These are phyloP conservation scores for Brachionus asplanchnoidis DNA, from an alignment of 1,140 invertebrate genomes.

Conservation along the genomic window DNA sequence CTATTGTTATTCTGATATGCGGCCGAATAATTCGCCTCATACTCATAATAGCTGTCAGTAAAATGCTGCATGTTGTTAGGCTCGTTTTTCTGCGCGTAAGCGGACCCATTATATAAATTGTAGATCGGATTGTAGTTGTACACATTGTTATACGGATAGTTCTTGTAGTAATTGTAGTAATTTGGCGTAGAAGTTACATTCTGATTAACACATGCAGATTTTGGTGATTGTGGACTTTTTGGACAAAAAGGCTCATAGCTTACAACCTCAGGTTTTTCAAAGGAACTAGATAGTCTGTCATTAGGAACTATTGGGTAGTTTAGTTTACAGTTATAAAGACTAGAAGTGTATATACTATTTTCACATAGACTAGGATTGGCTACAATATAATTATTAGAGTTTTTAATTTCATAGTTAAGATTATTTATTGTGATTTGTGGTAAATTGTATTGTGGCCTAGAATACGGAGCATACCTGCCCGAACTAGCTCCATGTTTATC, in stretches of 20 bases:
- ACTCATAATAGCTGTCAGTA: background rate
- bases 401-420: conserved; percentile 20
- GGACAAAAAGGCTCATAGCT: background rate
- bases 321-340: conserved; percentile 1
- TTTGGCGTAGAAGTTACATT: background rate
- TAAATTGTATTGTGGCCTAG: background rate
- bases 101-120: background rate
- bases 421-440: background rate
- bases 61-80: background rate
- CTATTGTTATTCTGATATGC: background rate
- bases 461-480: background rate
- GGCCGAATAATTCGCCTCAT: background rate
- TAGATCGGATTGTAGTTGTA: background rate
- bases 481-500: background rate
- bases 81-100: background rate
- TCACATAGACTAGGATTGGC: background rate
- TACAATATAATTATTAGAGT: background rate
- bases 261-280: background rate
- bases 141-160: background rate
- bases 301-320: background rate
- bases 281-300: background rate
- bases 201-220: background rate
- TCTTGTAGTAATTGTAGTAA: background rate
- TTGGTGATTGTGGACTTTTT: background rate
- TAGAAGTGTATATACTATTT: background rate